These are phyloP conservation scores for Aurelia coerulea DNA, from an alignment of 30 jellyfish, hydroid and myxozoan species.

Conservation along the genomic window DNA sequence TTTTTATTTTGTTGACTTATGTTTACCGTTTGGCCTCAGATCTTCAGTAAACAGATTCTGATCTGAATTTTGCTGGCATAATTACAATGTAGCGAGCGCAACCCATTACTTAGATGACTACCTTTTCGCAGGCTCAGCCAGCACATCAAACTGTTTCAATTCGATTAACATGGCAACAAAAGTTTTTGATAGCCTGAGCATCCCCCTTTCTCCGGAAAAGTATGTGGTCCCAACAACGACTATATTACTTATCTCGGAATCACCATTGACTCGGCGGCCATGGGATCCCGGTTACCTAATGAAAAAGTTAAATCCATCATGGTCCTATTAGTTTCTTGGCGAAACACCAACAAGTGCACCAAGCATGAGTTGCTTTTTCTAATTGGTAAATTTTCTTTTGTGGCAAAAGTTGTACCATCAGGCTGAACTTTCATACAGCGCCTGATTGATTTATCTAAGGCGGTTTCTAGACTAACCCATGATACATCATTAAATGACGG, in stretches of 20 bases:
- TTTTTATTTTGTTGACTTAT: slow-evolving; percentile 57
- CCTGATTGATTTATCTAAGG: neutral
- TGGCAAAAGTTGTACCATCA: neutral
- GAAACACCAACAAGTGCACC: neutral
- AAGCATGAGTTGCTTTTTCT: neutral
- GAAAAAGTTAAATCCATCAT: too few relatives aligned
- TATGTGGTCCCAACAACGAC: neutral
- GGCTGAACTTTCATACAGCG: slow-evolving; percentile 5
- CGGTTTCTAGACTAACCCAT: neutral
- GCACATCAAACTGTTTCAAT: neutral
- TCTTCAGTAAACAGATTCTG: slow-evolving; percentile 53
- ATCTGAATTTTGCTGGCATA: neutral
- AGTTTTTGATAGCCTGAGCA: neutral
- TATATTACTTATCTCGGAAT: too few relatives aligned
- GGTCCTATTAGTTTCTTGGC: too few relatives aligned
- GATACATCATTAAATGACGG: neutral
- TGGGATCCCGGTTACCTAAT: too few relatives aligned
- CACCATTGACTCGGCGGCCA: neutral
- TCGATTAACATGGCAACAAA: neutral
- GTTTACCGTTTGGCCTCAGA: slow-evolving; percentile 72
- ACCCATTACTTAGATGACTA: slow-evolving; percentile 14
- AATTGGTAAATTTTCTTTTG: neutral
- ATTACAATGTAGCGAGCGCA: neutral
- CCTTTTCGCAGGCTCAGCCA: neutral
- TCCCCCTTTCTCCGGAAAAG: too few relatives aligned